Conservation (phyloP, 1,140 invertebrate genomes). For the Pogonus chalceus region DNA sequence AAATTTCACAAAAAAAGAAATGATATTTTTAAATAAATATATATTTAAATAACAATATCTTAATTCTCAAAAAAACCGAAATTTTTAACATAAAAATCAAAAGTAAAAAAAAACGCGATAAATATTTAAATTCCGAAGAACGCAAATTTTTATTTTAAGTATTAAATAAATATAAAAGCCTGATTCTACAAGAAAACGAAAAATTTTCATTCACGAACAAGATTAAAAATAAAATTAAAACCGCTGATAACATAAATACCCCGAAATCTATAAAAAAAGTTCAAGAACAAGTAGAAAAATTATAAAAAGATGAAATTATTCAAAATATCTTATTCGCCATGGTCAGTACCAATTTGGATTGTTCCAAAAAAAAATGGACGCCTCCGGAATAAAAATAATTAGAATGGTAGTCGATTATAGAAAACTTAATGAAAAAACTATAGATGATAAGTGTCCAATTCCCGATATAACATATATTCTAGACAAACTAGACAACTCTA, state of each 20-base stretch:
- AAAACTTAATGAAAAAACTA: slow-evolving; percentile 33
- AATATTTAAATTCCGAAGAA: too few relatives aligned
- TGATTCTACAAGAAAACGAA: too few relatives aligned
- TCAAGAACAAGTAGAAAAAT: slow-evolving; percentile 14
- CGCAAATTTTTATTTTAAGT: too few relatives aligned
- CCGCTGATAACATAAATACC: too few relatives aligned
- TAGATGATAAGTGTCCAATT: slow-evolving; percentile 38
- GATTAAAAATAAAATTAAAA: too few relatives aligned
- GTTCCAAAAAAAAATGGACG: slow-evolving; percentile 30
- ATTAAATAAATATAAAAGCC: too few relatives aligned
- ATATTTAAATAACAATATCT: not conserved
- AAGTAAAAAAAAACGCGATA: too few relatives aligned
- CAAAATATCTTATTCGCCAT: slow-evolving; percentile 14
- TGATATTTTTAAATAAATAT: not conserved
- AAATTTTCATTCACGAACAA: too few relatives aligned
- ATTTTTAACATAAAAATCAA: too few relatives aligned
- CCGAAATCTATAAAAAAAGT: slow-evolving; percentile 18
- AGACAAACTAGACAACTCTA: slow-evolving; percentile 24
- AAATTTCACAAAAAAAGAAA: not conserved
- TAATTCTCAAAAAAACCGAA: not conserved
- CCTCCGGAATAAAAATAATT: slow-evolving; percentile 24
- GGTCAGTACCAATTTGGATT: slow-evolving; percentile 20
- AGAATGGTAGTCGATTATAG: slow-evolving; percentile 32
- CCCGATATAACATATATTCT: slow-evolving; percentile 35
- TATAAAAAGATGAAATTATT: slow-evolving; percentile 19